These are phyloP conservation scores for Tuta absoluta DNA, from an alignment of 2,888 invertebrate genomes.

Conservation along the genomic window DNA sequence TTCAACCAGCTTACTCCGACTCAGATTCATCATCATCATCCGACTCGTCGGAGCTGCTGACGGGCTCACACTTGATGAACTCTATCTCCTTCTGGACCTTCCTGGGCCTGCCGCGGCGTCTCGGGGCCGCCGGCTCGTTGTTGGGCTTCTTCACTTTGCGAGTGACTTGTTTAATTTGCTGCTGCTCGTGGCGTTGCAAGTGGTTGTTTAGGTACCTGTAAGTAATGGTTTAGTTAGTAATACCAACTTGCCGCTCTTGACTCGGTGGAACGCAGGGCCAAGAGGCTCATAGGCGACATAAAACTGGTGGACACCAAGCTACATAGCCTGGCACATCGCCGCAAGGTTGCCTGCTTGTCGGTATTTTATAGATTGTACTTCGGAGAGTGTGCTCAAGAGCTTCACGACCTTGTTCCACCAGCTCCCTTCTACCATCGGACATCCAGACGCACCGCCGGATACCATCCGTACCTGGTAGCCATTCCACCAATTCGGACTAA, in stretches of 20 bases:
- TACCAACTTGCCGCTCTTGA: background rate
- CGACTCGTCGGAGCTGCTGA: constrained; percentile 58
- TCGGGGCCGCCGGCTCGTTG: constrained; percentile 53
- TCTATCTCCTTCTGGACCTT: constrained; percentile 63
- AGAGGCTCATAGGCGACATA: no score
- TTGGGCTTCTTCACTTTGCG: constrained; percentile 66
- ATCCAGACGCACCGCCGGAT: no score
- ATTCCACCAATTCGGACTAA: no score
- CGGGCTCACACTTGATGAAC: constrained; percentile 74
- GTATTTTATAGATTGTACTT: no score
- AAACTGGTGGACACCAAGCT: no score
- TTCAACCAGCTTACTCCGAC: constrained; percentile 28
- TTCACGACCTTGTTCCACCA: no score
- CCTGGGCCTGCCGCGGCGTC: constrained; percentile 51
- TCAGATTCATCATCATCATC: constrained; percentile 53
- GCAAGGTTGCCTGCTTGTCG: no score
- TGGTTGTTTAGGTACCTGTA: constrained; percentile 67
- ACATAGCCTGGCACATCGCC: no score
- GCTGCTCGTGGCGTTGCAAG: constrained; percentile 70
- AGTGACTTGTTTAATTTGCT: constrained; percentile 69
- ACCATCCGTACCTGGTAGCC: no score
- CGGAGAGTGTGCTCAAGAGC: no score
- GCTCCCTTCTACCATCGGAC: no score
- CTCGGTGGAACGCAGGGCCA: no score
- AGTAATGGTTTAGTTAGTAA: background rate